Percentiles rank a stretch among this genome's conserved stretches.
These are phyloP conservation scores for Xestia ashworthii DNA, from an alignment of 2,888 invertebrate species.

Conservation along the genomic window DNA sequence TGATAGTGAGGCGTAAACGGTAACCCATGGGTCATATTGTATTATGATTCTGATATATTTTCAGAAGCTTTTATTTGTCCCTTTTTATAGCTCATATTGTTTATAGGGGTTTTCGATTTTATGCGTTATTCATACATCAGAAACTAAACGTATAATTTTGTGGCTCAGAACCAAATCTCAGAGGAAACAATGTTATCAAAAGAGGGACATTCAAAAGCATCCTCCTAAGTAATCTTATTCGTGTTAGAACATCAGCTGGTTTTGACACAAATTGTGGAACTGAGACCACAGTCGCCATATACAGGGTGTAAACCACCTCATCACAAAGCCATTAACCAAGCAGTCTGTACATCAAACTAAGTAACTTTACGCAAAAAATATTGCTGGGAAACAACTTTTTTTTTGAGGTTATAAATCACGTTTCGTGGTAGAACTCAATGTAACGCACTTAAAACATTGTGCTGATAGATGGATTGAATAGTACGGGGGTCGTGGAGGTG, in stretches of 20 bases:
- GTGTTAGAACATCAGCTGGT: neutral
- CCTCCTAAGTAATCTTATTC: neutral
- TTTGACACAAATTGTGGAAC: neutral
- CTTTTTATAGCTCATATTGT: conserved; percentile 2
- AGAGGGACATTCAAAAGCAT: neutral
- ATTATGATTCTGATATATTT: conserved; percentile 2
- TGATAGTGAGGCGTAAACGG: conserved; percentile 17
- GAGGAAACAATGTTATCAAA: neutral
- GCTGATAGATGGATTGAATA: no score
- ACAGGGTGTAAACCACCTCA: no score
- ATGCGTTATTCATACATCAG: neutral
- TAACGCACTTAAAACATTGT: no score
- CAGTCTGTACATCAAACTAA: no score
- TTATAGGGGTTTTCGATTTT: conserved; percentile 2
- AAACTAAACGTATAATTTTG: neutral
- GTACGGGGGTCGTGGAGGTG: no score
- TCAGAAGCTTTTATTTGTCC: conserved; percentile 1
- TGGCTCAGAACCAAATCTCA: neutral
- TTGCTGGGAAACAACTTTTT: no score
- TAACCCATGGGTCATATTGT: conserved; percentile 1
- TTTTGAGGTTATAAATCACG: no score
- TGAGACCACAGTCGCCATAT: neutral
- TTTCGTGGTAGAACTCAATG: no score
- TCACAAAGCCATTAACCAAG: no score
- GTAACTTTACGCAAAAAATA: no score